phyloP scores from a whole-genome alignment of 2,797 vertebrate species.

The Eulemur mongoz region DNA sequence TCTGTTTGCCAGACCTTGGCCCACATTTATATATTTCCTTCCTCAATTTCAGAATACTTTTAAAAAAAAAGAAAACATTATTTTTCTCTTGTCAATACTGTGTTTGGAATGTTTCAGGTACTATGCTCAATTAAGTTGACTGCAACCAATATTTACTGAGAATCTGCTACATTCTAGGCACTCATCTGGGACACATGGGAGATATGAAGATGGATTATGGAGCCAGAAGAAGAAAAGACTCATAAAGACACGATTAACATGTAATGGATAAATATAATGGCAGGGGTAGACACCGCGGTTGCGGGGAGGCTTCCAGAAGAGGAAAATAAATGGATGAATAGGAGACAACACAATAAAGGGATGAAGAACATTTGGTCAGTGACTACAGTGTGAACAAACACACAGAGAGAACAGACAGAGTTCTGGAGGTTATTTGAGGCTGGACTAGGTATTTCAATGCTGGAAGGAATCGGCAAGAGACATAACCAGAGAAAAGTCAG shows the following conservation, averaged over 20 bases:
- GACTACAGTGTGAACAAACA: accelerated
- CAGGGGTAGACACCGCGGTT: accelerated
- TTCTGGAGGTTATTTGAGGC: background rate
- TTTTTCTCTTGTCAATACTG: background rate
- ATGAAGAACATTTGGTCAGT: background rate
- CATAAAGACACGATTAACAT: background rate
- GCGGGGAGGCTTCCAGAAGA: background rate
- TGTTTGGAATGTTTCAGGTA: background rate
- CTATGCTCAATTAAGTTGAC: background rate
- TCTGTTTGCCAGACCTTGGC: background rate
- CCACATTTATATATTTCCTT: background rate
- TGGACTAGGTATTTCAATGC: background rate
- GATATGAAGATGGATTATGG: background rate
- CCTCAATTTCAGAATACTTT: background rate
- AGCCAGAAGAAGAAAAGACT: background rate
- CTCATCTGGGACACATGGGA: background rate
- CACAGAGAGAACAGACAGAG: background rate
- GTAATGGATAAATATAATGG: background rate
- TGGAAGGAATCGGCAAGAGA: background rate
- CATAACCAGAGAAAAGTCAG: background rate
- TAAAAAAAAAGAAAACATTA: background rate
- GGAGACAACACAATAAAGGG: background rate
- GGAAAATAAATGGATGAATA: background rate
- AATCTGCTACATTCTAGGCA: background rate
- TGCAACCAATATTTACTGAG: background rate